These are phyloP conservation scores for Rafetus swinhoei DNA, from an alignment of 2,113 vertebrate genomes.

Conservation along the genomic window DNA sequence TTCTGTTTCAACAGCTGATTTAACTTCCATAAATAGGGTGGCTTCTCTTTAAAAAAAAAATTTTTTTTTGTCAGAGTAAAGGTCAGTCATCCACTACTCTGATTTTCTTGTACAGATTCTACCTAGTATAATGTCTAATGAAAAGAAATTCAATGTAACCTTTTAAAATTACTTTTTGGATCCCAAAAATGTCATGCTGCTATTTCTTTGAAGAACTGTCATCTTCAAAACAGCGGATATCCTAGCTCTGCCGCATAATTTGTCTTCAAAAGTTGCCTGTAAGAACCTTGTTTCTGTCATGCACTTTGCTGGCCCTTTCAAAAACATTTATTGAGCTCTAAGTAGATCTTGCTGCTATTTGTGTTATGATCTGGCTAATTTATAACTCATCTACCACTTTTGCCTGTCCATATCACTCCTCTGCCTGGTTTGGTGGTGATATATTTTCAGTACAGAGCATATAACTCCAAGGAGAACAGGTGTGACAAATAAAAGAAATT, in stretches of 20 bases:
- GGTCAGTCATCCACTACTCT: not conserved
- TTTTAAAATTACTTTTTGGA: constrained; percentile 10
- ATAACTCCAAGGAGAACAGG: not conserved
- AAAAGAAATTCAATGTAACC: constrained; percentile 37
- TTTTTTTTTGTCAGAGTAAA: constrained; percentile 5
- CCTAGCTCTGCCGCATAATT: not conserved
- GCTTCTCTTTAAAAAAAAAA: not conserved
- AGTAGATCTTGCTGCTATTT: constrained; percentile 15
- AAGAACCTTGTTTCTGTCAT: not conserved
- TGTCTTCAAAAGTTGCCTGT: not conserved
- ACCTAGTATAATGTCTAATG: not conserved
- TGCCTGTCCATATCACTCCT: not conserved
- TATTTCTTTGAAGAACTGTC: not conserved
- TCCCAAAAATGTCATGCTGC: not conserved
- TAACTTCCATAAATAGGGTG: not conserved
- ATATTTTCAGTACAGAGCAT: not conserved
- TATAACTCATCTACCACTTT: not conserved
- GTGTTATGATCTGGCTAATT: not conserved
- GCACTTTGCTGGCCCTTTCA: not conserved
- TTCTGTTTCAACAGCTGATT: constrained; percentile 2
- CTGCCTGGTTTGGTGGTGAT: not conserved
- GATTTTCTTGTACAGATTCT: constrained; percentile 34
- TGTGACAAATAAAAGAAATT: constrained; percentile 23
- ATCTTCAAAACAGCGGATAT: not conserved
- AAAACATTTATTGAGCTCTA: not conserved